Evolutionary conservation across 2,797 vertebrate genomes (phyloP).

Genomic region (Taenioides sp.): DNA sequence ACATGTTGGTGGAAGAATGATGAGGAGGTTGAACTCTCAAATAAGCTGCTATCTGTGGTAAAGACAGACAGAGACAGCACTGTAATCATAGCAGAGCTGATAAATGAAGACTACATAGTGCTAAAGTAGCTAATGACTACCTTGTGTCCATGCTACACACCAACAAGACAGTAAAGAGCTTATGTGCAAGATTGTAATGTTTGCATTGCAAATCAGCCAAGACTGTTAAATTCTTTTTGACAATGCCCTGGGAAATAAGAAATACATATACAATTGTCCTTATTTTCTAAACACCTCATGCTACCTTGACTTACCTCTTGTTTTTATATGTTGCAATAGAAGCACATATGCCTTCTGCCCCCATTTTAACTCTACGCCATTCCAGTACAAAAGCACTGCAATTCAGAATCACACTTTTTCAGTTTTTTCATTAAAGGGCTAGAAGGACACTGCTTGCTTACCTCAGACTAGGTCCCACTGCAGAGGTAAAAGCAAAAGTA

Average conservation of each 20-base stretch:
- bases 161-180: conserved; percentile 2
- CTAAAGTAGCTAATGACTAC: conserved; percentile 54
- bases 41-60: conserved; percentile 41
- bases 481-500: conserved; percentile 55
- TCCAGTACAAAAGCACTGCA: conserved; percentile 45
- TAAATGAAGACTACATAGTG: conserved; percentile 52
- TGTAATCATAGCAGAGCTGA: conserved; percentile 61
- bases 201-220: conserved; percentile 12
- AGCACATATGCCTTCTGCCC: conserved; percentile 37
- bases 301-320: background rate
- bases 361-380: conserved; percentile 37
- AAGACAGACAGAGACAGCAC: conserved; percentile 34
- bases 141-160: conserved; percentile 26
- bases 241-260: conserved; percentile 26
- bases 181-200: conserved; percentile 41
- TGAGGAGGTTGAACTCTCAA: conserved; percentile 48
- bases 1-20: conserved; percentile 66
- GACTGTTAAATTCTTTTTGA: conserved; percentile 21
- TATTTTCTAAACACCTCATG: conserved; percentile 1
- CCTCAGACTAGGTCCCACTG: conserved; percentile 73
- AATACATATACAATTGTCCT: conserved; percentile 29
- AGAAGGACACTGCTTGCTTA: conserved; percentile 55
- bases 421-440: background rate
- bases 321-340: conserved; percentile 19
- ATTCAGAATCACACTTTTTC: conserved; percentile 15